Percentiles rank a stretch among this genome's conserved stretches.
phyloP scores from a whole-genome alignment of 2,113 vertebrate species.

The Etia nguti region DNA sequence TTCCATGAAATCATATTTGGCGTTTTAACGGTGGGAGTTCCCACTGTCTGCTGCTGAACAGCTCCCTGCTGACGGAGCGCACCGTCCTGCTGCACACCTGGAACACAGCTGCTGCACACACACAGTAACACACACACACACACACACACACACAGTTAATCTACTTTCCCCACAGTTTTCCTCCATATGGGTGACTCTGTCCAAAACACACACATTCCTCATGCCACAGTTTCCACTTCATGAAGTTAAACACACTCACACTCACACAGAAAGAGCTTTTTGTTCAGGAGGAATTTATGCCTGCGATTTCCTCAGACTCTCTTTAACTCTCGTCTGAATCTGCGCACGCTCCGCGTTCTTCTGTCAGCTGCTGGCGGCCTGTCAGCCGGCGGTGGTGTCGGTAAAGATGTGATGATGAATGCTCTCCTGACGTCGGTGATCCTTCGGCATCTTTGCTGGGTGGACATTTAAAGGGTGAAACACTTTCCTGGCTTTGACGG shows the following conservation, averaged over 20 bases:
- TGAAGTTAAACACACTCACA: background rate
- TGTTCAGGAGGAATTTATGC: background rate
- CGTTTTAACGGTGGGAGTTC: background rate
- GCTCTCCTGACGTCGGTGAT: background rate
- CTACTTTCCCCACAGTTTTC: background rate
- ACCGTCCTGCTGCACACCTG: constrained; percentile 23
- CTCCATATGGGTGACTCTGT: background rate
- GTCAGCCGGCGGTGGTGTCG: background rate
- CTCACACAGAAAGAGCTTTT: background rate
- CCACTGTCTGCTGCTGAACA: background rate
- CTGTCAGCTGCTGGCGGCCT: background rate
- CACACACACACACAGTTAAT: background rate
- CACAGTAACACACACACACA: background rate
- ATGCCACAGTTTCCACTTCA: constrained; percentile 16
- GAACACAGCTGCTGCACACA: constrained; percentile 3
- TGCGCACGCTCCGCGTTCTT: background rate
- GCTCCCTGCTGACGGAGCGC: background rate
- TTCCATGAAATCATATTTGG: constrained; percentile 12
- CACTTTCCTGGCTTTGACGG: background rate
- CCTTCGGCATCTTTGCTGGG: background rate
- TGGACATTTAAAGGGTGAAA: background rate
- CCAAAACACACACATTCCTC: constrained; percentile 28
- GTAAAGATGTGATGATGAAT: background rate
- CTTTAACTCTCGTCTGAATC: background rate
- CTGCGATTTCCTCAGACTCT: background rate